These are phyloP conservation scores for Gallinago jamesoni DNA, from an alignment of 2,113 vertebrate species.

Conservation along the genomic window DNA sequence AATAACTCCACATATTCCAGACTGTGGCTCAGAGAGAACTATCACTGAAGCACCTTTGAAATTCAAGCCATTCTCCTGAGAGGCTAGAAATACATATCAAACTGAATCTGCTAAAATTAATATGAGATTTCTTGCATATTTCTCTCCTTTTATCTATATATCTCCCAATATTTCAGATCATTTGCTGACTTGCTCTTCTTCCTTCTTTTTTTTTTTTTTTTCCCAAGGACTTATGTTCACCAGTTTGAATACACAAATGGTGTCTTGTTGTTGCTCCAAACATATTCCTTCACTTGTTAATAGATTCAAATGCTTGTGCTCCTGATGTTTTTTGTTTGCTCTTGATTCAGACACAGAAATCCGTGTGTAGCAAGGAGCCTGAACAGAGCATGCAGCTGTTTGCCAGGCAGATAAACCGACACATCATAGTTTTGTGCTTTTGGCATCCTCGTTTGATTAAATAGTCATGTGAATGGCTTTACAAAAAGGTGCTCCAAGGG, in stretches of 20 bases:
- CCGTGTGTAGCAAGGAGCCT: not conserved
- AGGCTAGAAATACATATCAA: constrained; percentile 6
- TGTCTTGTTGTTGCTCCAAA: not conserved
- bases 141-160: not conserved
- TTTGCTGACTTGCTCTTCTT: not conserved
- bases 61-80: not conserved
- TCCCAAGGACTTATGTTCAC: not conserved
- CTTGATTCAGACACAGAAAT: not conserved
- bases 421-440: not conserved
- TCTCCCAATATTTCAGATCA: not conserved
- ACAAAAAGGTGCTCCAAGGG: not conserved
- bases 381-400: not conserved
- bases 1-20: not conserved
- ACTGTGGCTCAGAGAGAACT: not conserved
- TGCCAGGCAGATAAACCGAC: not conserved
- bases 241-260: not conserved
- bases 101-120: not conserved
- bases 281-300: not conserved
- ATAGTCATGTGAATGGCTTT: not conserved
- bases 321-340: constrained; percentile 5
- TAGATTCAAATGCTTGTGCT: not conserved
- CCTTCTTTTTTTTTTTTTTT: not conserved
- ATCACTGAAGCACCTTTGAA: not conserved
- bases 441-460: not conserved
- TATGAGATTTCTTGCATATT: not conserved